These are phyloP conservation scores for Trematomus bernacchii DNA, from an alignment of 2,797 vertebrate species.

Conservation along the genomic window DNA sequence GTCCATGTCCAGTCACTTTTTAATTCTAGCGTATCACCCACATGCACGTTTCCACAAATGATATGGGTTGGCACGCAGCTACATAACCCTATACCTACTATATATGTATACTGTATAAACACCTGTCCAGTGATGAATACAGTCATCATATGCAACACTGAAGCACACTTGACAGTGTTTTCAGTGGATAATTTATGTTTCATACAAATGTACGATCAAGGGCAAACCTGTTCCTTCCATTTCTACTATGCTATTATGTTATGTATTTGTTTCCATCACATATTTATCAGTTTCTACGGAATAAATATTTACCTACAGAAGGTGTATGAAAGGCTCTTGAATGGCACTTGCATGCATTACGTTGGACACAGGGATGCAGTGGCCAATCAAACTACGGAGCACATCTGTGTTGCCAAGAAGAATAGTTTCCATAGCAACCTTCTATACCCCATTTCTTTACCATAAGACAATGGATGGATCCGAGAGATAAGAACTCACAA, in stretches of 20 bases:
- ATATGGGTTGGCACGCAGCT: neutral
- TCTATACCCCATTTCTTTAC: conserved; percentile 57
- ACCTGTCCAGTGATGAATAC: too few species aligned
- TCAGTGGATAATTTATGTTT: conserved; percentile 6
- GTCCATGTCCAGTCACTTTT: neutral
- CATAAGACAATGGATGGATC: conserved; percentile 27
- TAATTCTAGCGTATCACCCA: neutral
- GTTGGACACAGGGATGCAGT: conserved; percentile 9
- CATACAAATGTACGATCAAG: neutral
- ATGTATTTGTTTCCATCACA: neutral
- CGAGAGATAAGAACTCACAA: neutral
- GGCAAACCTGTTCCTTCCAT: neutral
- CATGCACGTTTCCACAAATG: conserved; percentile 3
- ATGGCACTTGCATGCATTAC: conserved; percentile 23
- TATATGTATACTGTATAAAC: neutral
- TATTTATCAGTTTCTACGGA: neutral
- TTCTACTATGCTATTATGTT: neutral
- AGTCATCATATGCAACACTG: neutral
- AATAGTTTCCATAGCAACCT: conserved; percentile 77
- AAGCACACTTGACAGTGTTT: neutral
- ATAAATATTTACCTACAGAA: neutral
- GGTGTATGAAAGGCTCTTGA: neutral
- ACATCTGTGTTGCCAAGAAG: conserved; percentile 64
- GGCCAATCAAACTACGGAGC: conserved; percentile 50
- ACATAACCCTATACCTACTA: conserved; percentile 11